Conservation (phyloP, 2,113 vertebrate species). For the Meriones unguiculatus region DNA sequence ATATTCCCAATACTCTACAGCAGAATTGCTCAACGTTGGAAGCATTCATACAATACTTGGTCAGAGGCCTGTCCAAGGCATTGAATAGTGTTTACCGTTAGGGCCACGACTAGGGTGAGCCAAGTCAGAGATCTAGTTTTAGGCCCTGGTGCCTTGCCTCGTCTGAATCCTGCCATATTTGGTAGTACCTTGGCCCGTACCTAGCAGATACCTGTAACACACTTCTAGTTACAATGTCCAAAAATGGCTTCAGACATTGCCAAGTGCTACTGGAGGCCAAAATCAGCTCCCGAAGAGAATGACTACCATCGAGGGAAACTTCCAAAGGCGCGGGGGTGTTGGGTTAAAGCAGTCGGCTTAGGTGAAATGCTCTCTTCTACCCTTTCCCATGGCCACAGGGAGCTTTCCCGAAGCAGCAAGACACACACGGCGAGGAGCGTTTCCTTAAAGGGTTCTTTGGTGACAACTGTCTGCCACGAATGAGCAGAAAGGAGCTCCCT, state of each 20-base stretch:
- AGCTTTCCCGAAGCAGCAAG: neutral
- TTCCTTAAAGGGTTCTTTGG: neutral
- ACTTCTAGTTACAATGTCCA: neutral
- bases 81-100: neutral
- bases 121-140: neutral
- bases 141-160: neutral
- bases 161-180: neutral
- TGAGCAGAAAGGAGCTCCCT: neutral
- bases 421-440: neutral
- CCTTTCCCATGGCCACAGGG: neutral
- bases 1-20: neutral
- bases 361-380: neutral
- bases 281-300: neutral
- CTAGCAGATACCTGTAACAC: neutral
- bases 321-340: neutral
- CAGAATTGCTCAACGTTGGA: neutral
- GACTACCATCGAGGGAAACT: neutral
- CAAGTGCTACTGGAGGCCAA: neutral
- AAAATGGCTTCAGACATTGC: neutral
- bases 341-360: neutral
- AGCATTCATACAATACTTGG: neutral
- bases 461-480: neutral
- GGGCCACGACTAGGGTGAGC: neutral
- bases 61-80: neutral
- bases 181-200: neutral